Base-by-base conservation (phyloP, 2,797 vertebrate species). In the Sebastes hubbsi region DNA sequence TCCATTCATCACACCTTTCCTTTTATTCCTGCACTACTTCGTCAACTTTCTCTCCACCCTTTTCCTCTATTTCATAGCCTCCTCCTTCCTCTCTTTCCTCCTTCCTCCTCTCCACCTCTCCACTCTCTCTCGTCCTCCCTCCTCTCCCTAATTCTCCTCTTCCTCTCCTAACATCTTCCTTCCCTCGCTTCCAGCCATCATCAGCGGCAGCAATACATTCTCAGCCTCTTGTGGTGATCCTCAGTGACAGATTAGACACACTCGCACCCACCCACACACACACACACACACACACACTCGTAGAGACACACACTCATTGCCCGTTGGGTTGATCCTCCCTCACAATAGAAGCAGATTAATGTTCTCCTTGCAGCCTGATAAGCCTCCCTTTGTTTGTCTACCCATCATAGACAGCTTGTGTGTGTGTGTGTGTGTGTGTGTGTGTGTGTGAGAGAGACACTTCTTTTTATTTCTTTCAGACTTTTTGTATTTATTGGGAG, bases 301-400 rank as follows among this genome's bases (percentile, higher is more conserved):
- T 4, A 27, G 1, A 38, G 10, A 65, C 66, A 71, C 68, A 78
- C 42, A 60, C 70, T 63, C 65, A 63, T 49, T 62, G 78, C 85
- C 81, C 54, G 46, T 83, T 75, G 86, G 73, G 85, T 84, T 90
- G 80, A 88, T 89, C 86, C 86, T 74, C 55, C 69, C 60, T 84
- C 83, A 89, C 88, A 89, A 88, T 20, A 83, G 80, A 84, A 68
- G 25, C 88, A 90, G 91, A 93, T 94, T 90, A 92, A 91, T 91
- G 90, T 87, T 87, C 86, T 90, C 79, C 84, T 75, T 66, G 72
- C 80, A 79, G 87, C 64, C 80, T 87, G 84, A 89, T 93, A 93
- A 93, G 87, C 87, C 83, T 86, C 68, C 64, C 69, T 89, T 85
- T 90, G 89, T 92, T 88, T 84, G 59, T 88, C 82, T 80, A 55